Evolutionary conservation across 2,797 vertebrate species (phyloP), one percentile per base, ranked within the genome.

Genomic region (Parambassis ranga): DNA sequence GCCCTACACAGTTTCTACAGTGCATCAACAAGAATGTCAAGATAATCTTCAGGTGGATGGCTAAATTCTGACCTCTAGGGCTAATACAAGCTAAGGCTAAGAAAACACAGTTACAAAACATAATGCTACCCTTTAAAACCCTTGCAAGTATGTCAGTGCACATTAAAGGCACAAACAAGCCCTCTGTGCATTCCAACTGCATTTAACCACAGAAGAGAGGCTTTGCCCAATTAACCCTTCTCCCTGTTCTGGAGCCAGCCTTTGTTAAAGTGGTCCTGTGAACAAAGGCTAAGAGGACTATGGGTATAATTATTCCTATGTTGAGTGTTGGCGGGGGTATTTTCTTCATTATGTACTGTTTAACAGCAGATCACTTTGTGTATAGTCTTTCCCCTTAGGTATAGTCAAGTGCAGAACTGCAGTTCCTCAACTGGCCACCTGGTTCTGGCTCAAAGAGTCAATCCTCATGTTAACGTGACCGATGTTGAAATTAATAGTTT

Each of bases 1-100:
- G 60, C 39, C 16, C 5, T 27, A 20, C 47, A 14, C 31, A 7
- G 11, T 18, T 42, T 44, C 53, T 72, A 37, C 60, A 56, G 13
- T 31, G 31, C 49, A 27, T 43, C 35, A 53, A 35, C 49, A 82
- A 72, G 73, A 88, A 90, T 87, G 81, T 78, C 41, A 56, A 64
- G 75, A 64, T 89, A 89, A 89, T 86, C 84, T 88, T 86, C 80
- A 86, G 82, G 82, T 86, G 83, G 70, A 38, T 58, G 10, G 49
- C 55, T 67, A 73, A 77, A 55, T 50, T 64, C 51, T 81, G 66
- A 82, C 82, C 79, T 77, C 55, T 51, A 5, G 0, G 1, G 50
- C 53, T 80, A 67, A 85, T 67, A 63, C 65, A 49, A 18, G 44
- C 18, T n/a, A 26, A 47, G 38, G 53, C 65, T 63, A 74, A 55